Conservation (phyloP, 2,888 invertebrate genomes). For the Nebria salina region DNA sequence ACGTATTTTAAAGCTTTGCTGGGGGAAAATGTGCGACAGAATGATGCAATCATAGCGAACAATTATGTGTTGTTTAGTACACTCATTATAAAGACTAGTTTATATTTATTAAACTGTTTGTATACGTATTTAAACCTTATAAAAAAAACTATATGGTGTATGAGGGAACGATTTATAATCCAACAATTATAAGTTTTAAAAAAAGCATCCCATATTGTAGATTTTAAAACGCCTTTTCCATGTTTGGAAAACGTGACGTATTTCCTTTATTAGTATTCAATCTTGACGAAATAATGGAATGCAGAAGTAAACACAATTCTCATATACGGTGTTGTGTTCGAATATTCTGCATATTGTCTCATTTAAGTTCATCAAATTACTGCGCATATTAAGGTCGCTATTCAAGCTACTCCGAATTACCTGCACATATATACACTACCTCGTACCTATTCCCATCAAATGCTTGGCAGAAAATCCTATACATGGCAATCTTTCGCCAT, state of each 20-base stretch:
- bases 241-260: slow-evolving; percentile 1
- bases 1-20: slow-evolving; percentile 2
- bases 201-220: not conserved
- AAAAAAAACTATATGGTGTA: slow-evolving; percentile 5
- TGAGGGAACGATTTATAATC: not conserved
- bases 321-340: not conserved
- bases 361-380: too few species aligned
- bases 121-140: slow-evolving; percentile 9
- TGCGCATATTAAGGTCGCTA: too few species aligned
- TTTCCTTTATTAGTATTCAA: slow-evolving; percentile 1
- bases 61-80: slow-evolving; percentile 27
- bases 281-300: not conserved
- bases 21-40: not conserved
- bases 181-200: too few species aligned
- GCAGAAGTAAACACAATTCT: not conserved
- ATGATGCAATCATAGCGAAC: slow-evolving; percentile 23
- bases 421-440: not conserved
- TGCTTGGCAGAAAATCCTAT: too few species aligned
- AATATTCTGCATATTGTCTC: too few species aligned
- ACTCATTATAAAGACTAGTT: slow-evolving; percentile 23
- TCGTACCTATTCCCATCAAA: too few species aligned
- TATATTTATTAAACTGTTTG: slow-evolving; percentile 32
- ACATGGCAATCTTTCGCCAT: too few species aligned
- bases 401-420: not conserved
- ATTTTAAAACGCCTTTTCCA: slow-evolving; percentile 5